A percentile compares a stretch with the other conserved stretches of the same genome.
Evolutionary conservation across 1,140 invertebrate genomes (phyloP).

Genomic region (Gonioctena quinquepunctata): DNA sequence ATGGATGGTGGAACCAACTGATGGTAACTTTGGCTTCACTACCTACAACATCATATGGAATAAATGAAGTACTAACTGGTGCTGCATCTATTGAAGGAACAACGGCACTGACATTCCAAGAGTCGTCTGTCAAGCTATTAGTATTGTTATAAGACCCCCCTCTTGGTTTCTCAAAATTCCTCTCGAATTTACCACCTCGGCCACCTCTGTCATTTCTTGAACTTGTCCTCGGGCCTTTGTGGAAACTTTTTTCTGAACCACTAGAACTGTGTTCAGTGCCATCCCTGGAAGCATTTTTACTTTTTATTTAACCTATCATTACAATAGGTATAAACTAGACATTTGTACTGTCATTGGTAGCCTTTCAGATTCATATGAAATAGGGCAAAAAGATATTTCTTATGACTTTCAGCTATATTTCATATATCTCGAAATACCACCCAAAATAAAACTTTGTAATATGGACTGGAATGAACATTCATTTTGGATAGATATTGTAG

Average conservation of each 20-base stretch:
- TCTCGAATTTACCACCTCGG: background rate
- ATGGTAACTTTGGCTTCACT: slow-evolving; percentile 56
- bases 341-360: too few relatives aligned
- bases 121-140: slow-evolving; percentile 20
- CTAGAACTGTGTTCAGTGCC: slow-evolving; percentile 40
- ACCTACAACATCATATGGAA: slow-evolving; percentile 23
- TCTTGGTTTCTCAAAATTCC: background rate
- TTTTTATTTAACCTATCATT: too few relatives aligned
- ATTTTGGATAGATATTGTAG: too few relatives aligned
- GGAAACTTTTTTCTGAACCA: slow-evolving; percentile 40
- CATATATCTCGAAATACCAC: too few relatives aligned
- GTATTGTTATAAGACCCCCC: background rate
- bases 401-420: too few relatives aligned
- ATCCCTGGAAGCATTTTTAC: slow-evolving; percentile 23
- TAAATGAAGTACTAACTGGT: slow-evolving; percentile 28
- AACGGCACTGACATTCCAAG: slow-evolving; percentile 32
- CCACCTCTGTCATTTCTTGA: slow-evolving; percentile 20
- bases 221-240: slow-evolving; percentile 33
- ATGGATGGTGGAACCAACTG: slow-evolving; percentile 69
- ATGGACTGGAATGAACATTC: too few relatives aligned
- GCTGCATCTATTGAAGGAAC: slow-evolving; percentile 32
- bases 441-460: too few relatives aligned
- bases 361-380: too few relatives aligned
- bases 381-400: too few relatives aligned
- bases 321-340: too few relatives aligned